A percentile compares a stretch with the other conserved stretches of the same genome.
Conservation (phyloP, 2,888 invertebrate genomes). For the Drosophila antonietae region DNA sequence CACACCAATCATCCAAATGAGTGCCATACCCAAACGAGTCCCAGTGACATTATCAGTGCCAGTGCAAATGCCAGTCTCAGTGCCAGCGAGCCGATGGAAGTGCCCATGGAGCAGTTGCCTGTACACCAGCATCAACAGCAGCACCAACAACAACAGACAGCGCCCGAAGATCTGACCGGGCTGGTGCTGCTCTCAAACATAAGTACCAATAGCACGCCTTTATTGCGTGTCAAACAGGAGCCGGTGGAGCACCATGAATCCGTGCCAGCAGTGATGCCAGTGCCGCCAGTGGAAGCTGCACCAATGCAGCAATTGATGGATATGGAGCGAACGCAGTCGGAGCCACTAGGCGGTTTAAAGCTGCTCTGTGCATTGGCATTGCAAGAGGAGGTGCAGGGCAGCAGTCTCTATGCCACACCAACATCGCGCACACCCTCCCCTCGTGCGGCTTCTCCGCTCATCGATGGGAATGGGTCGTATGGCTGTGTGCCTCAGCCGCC, state of each 20-base stretch:
- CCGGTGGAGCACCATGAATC: constrained; percentile 69
- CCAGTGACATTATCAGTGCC: constrained; percentile 60
- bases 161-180: constrained; percentile 90
- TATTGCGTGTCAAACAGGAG: constrained; percentile 83
- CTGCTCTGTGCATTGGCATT: constrained; percentile 93
- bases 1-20: constrained; percentile 52
- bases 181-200: constrained; percentile 91
- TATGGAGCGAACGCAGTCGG: constrained; percentile 53
- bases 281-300: constrained; percentile 18
- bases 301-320: constrained; percentile 32
- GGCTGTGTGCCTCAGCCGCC: constrained; percentile 1
- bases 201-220: constrained; percentile 91
- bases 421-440: constrained; percentile 68
- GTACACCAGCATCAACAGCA: neutral
- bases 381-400: constrained; percentile 86
- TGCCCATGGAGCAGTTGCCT: constrained; percentile 20
- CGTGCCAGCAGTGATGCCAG: constrained; percentile 13
- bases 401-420: constrained; percentile 67
- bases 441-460: constrained; percentile 16
- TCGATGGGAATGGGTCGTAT: constrained; percentile 22
- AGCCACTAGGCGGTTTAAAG: constrained; percentile 88
- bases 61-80: constrained; percentile 45
- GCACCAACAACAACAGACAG: constrained; percentile 27
- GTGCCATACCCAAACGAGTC: constrained; percentile 71
- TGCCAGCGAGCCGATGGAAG: constrained; percentile 36